Evolutionary conservation across 2,888 invertebrate genomes (phyloP).

Genomic region (Pseudanteris insignis): DNA sequence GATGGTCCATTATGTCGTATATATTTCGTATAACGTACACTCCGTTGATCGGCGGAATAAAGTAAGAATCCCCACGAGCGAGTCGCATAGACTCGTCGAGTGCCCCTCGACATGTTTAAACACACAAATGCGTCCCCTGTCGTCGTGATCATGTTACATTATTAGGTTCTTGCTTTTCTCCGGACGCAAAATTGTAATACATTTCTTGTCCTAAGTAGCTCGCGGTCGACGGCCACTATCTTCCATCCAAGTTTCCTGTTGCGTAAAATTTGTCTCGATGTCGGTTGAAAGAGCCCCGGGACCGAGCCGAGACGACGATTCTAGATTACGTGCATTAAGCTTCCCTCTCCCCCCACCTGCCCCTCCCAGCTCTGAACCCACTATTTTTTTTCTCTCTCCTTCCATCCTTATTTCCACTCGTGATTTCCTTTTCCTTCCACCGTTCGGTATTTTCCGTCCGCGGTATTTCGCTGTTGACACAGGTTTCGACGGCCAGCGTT

Average conservation of each 20-base stretch:
- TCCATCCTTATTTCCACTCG: no score
- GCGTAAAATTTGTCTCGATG: constrained; percentile 65
- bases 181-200: constrained; percentile 64
- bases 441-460: no score
- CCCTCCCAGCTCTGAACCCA: no score
- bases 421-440: no score
- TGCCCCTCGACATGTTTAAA: constrained; percentile 34
- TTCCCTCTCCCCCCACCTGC: no score
- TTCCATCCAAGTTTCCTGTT: constrained; percentile 62
- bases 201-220: constrained; percentile 54
- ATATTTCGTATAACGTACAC: constrained; percentile 21
- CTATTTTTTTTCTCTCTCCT: no score
- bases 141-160: constrained; percentile 57
- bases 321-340: no score
- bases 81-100: not conserved
- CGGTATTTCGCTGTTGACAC: no score
- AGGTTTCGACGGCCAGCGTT: no score
- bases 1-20: not conserved
- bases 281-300: no score
- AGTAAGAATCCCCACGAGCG: constrained; percentile 16
- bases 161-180: constrained; percentile 61
- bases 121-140: constrained; percentile 31
- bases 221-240: constrained; percentile 52
- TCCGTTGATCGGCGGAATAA: constrained; percentile 20
- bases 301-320: no score